These are phyloP conservation scores for Penaeus monodon DNA, from an alignment of 2,888 invertebrate species.

Conservation along the genomic window DNA sequence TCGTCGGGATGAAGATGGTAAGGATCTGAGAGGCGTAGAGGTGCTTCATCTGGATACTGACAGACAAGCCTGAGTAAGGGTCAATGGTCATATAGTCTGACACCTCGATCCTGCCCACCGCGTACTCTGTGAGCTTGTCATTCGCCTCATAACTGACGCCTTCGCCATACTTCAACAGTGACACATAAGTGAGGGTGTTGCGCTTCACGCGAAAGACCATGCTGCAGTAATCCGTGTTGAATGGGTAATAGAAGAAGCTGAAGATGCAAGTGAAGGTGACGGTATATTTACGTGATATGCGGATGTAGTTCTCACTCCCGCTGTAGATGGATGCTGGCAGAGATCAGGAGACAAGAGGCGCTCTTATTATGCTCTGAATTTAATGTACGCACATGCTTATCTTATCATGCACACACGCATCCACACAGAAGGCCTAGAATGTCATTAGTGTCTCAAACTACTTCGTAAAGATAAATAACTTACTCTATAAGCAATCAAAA, in stretches of 20 bases:
- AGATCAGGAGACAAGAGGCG: too few relatives aligned
- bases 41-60: conserved; percentile 14
- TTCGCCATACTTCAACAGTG: conserved; percentile 14
- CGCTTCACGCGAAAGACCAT: conserved; percentile 32
- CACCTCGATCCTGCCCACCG: too few relatives aligned
- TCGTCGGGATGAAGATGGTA: conserved; percentile 49
- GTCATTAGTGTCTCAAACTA: too few relatives aligned
- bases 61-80: not conserved
- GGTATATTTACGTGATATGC: conserved; percentile 24
- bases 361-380: too few relatives aligned
- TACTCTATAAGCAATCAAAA: too few relatives aligned
- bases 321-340: conserved; percentile 21
- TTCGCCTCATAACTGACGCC: conserved; percentile 31
- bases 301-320: conserved; percentile 36
- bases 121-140: not conserved
- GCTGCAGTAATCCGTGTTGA: conserved; percentile 48
- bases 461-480: too few relatives aligned
- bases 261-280: conserved; percentile 37
- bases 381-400: too few relatives aligned
- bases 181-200: conserved; percentile 30
- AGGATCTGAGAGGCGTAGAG: conserved; percentile 41
- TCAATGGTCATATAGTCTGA: not conserved
- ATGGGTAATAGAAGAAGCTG: conserved; percentile 45
- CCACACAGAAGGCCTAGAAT: too few relatives aligned
- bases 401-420: too few relatives aligned